These are phyloP conservation scores for Merodon equestris DNA, from an alignment of 2,888 invertebrate species.

Conservation along the genomic window DNA sequence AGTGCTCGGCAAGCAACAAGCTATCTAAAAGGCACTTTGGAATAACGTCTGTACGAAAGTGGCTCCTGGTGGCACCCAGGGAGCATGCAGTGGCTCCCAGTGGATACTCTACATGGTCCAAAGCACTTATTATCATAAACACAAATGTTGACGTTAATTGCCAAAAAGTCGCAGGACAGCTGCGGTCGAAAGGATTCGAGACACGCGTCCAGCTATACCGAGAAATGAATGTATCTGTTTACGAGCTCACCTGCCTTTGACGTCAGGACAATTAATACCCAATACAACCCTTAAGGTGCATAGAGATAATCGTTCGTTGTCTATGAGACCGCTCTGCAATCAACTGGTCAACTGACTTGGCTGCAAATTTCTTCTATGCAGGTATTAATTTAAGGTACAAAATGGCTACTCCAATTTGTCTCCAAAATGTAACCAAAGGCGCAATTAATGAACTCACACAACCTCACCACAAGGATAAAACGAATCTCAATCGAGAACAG, in stretches of 20 bases:
- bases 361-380: conserved; percentile 40
- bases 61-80: too few species aligned
- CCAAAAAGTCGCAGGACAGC: too few species aligned
- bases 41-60: too few species aligned
- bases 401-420: conserved; percentile 66
- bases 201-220: too few species aligned
- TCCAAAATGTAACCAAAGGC: conserved; percentile 67
- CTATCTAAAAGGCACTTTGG: too few species aligned
- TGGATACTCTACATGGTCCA: too few species aligned
- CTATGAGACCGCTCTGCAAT: conserved; percentile 26
- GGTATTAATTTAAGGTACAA: conserved; percentile 65
- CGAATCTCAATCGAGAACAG: conserved; percentile 38
- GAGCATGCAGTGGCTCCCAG: too few species aligned
- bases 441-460: conserved; percentile 65
- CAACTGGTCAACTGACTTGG: conserved; percentile 27
- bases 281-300: conserved; percentile 59
- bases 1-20: conserved; percentile 26
- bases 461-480: conserved; percentile 19
- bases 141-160: too few species aligned
- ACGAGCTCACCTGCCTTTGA: conserved; percentile 4
- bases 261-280: conserved; percentile 55
- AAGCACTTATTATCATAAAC: too few species aligned
- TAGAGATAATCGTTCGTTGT: conserved; percentile 28
- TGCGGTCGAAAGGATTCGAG: too few species aligned
- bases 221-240: neutral